These are phyloP conservation scores for Aleiodes testaceus DNA, from an alignment of 2,888 invertebrate species.

Conservation along the genomic window DNA sequence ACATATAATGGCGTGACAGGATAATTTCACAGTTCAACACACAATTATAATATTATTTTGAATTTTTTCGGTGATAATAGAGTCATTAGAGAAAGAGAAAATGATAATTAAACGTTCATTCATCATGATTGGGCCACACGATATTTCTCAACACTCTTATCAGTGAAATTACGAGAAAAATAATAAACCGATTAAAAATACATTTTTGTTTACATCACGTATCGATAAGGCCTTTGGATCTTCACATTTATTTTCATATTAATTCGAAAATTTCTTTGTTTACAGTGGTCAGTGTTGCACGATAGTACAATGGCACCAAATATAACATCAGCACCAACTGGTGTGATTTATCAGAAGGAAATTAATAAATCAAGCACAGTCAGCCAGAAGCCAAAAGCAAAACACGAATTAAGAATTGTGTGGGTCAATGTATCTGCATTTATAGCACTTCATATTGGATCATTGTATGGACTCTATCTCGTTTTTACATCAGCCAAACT, in stretches of 20 bases:
- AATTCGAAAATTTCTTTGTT: too few relatives aligned
- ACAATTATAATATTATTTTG: too few relatives aligned
- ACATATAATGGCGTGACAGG: not conserved
- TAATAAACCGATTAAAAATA: not conserved
- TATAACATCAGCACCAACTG: constrained; percentile 70
- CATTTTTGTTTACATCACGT: too few relatives aligned
- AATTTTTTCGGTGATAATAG: too few relatives aligned
- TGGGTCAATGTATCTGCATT: constrained; percentile 91
- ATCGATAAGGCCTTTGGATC: too few relatives aligned
- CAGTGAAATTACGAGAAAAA: not conserved
- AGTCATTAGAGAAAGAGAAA: too few relatives aligned
- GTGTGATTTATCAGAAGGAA: constrained; percentile 68
- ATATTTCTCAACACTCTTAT: too few relatives aligned
- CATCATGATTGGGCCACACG: too few relatives aligned
- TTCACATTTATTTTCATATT: too few relatives aligned
- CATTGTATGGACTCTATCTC: constrained; percentile 84
- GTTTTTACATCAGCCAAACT: constrained; percentile 84
- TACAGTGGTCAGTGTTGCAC: constrained; percentile 45
- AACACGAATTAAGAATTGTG: constrained; percentile 74
- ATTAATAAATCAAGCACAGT: constrained; percentile 49
- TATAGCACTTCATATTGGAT: constrained; percentile 82
- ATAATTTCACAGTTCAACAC: not conserved
- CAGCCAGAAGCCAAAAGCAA: constrained; percentile 1
- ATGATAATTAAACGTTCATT: too few relatives aligned
- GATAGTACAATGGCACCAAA: constrained; percentile 73